Evolutionary conservation across 2,113 vertebrate genomes (phyloP).

Genomic region (Oophaga pumilio): DNA sequence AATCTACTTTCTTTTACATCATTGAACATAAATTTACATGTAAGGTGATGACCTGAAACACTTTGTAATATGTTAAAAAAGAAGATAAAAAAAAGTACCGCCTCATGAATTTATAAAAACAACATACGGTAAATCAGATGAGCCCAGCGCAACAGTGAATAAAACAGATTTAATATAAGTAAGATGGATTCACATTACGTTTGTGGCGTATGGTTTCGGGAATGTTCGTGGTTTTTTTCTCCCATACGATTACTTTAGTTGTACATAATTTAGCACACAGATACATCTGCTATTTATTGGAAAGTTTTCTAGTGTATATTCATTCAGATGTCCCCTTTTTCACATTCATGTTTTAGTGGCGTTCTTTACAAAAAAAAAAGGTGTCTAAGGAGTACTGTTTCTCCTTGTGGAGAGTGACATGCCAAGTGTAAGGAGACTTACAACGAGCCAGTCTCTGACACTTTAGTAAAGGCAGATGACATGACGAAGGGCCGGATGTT

Average conservation of each 20-base stretch:
- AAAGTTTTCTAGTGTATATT: too few relatives aligned
- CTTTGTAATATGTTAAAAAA: neutral
- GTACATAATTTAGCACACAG: neutral
- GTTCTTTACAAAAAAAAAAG: too few relatives aligned
- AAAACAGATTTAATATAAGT: neutral
- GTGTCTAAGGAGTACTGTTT: too few relatives aligned
- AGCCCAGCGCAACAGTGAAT: neutral
- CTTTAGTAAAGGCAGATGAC: too few relatives aligned
- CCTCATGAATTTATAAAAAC: neutral
- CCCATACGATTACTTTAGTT: neutral
- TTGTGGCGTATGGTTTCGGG: neutral
- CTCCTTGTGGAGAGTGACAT: too few relatives aligned
- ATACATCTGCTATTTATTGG: too few relatives aligned
- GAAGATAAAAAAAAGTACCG: neutral
- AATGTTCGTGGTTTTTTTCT: neutral
- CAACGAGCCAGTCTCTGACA: too few relatives aligned
- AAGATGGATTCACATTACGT: neutral
- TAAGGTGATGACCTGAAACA: neutral
- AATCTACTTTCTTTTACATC: neutral
- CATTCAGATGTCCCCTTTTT: too few relatives aligned
- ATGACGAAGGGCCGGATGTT: too few relatives aligned
- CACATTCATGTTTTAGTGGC: too few relatives aligned
- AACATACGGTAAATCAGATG: neutral
- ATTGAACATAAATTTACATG: neutral
- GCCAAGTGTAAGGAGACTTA: too few relatives aligned